Evolutionary conservation across 2,888 invertebrate genomes (phyloP), one percentile per base, ranked within the genome.

Genomic region (Latrodectus hesperus): DNA sequence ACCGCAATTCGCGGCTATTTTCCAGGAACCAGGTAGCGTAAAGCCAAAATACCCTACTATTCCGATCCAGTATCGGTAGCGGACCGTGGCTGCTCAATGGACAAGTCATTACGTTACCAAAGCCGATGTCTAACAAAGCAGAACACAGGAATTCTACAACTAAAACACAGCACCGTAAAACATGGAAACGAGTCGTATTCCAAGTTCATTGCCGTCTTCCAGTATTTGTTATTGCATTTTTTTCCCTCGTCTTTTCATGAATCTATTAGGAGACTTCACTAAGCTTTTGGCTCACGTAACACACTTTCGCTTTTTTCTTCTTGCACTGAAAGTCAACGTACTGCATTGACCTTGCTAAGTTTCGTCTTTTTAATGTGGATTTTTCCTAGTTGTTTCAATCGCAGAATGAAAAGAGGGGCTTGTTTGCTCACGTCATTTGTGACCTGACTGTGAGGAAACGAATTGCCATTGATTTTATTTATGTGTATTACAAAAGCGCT

Each of bases 231-330:
- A 17, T 76, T 76, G 49, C 65, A 65, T 71, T 49, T 65, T 60
- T 49, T 71, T 71, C 70, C 75, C 65, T 22, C 51, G 1, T 38
- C 6, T 73, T 65, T 52, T 71, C 26, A 65, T 16, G n/a, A 12
- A 52, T 71, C 38, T 67, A 38, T 38, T 52, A 72, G 53, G 72
- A 76, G 76, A 76, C 76, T 71, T 76, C 71, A 67, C 64, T 38
- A 78, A 60, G 65, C 74, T 51, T 80, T 76, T 85, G 79, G 60
- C 68, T 85, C 86, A 87, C 86, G 83, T 88, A 88, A 88, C 88
- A 88, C 83, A 88, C 88, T 88, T 88, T 88, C 88, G 52, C 88
- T 88, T 55, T 52, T 55, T 73, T 64, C 52, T 38, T 38, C 38
- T 38, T 38, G 38, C 38, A 6, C 38, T 3, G 38, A 60, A 76